Conservation (phyloP, 2,888 invertebrate species). For the Amiota minor region DNA sequence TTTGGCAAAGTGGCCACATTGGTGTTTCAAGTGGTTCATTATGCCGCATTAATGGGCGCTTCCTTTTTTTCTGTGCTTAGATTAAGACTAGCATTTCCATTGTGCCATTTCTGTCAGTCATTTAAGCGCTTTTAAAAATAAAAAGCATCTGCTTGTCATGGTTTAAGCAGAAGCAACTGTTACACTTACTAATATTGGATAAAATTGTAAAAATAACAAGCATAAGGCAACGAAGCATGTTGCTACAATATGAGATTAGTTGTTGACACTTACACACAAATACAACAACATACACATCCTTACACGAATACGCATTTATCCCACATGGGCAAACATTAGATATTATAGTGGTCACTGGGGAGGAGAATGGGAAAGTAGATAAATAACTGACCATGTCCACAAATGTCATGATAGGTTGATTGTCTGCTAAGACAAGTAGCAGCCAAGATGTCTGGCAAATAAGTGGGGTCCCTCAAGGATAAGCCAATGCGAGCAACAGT, state of each 20-base stretch:
- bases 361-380: background rate
- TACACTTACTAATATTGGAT: background rate
- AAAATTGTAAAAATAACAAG: background rate
- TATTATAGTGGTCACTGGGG: constrained; percentile 7
- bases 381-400: background rate
- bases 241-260: constrained; percentile 3
- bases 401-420: too few species aligned
- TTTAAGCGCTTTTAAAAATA: constrained; percentile 11
- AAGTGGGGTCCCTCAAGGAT: background rate
- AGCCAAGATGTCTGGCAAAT: background rate
- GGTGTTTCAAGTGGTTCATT: constrained; percentile 7
- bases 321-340: background rate
- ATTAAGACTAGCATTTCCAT: background rate
- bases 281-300: background rate
- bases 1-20: background rate
- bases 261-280: constrained; percentile 19
- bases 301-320: background rate
- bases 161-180: background rate
- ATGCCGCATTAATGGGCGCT: constrained; percentile 7
- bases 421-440: background rate
- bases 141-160: constrained; percentile 22
- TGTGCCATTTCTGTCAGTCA: constrained; percentile 16
- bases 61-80: background rate
- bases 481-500: constrained; percentile 4
- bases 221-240: background rate